Percentiles rank a stretch among this genome's conserved stretches.
Evolutionary conservation across 2,113 vertebrate genomes (phyloP).

Genomic region (Neofelis nebulosa): DNA sequence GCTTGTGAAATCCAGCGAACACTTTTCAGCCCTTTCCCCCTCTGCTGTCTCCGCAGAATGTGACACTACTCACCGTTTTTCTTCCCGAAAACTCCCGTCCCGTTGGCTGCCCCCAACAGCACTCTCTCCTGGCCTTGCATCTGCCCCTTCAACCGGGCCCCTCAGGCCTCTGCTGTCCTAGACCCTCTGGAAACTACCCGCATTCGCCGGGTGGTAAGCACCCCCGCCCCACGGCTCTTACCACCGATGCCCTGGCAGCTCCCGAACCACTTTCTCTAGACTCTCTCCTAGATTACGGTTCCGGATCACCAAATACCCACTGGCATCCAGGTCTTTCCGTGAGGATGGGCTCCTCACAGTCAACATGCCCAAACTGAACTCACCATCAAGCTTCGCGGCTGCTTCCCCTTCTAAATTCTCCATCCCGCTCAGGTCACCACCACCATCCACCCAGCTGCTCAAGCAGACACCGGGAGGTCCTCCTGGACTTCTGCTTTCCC

Average conservation of each 20-base stretch:
- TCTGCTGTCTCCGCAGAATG: neutral
- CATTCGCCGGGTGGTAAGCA: neutral
- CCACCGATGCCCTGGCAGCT: neutral
- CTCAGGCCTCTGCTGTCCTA: neutral
- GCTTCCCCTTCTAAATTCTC: neutral
- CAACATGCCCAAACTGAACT: neutral
- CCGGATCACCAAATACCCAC: neutral
- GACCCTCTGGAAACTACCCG: neutral
- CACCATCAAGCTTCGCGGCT: neutral
- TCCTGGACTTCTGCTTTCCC: neutral
- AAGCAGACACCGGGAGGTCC: neutral
- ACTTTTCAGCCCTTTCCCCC: no score
- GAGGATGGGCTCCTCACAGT: neutral
- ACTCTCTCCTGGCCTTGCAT: accelerated
- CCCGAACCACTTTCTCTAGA: neutral
- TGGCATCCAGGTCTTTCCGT: accelerated
- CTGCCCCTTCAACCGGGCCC: accelerated
- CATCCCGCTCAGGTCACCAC: accelerated
- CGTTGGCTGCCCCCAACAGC: neutral
- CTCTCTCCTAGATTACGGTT: neutral
- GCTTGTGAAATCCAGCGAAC: neutral
- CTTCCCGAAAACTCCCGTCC: neutral
- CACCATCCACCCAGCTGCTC: neutral
- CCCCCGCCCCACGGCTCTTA: neutral
- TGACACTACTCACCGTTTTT: neutral